phyloP scores from a whole-genome alignment of 2,888 invertebrate genomes.

The Orthosia cruda region DNA sequence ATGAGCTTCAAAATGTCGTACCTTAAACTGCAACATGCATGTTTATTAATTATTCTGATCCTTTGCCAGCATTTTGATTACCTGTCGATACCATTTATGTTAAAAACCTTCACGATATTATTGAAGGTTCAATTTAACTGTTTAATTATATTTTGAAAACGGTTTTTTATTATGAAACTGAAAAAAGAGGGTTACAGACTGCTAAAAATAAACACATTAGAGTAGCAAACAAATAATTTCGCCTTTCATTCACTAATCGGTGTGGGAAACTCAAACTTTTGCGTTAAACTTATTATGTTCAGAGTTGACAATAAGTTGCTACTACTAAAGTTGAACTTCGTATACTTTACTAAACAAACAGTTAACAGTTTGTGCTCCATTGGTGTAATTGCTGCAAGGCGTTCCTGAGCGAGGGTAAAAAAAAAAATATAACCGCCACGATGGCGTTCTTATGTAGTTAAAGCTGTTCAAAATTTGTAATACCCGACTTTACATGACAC shows the following conservation, averaged over 20 bases:
- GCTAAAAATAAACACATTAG: constrained; percentile 8
- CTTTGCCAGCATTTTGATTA: neutral
- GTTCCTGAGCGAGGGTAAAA: no score
- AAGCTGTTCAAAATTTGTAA: constrained; percentile 23
- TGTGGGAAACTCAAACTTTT: constrained; percentile 19
- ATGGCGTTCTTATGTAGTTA: constrained; percentile 12
- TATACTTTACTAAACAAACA: constrained; percentile 17
- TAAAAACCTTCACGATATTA: neutral
- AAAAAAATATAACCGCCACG: constrained; percentile 15
- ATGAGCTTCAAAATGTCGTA: neutral
- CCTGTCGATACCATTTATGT: neutral
- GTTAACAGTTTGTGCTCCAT: no score
- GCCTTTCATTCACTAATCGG: constrained; percentile 14
- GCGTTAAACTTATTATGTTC: neutral
- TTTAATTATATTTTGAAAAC: neutral
- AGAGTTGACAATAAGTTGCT: constrained; percentile 7
- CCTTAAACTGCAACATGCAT: neutral
- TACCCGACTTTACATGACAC: neutral
- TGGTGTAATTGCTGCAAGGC: no score
- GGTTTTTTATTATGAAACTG: no score
- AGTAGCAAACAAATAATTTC: neutral
- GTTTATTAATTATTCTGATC: no score
- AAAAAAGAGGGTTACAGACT: neutral
- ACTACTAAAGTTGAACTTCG: constrained; percentile 7
- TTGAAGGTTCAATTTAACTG: neutral